Conservation (phyloP, 2,797 vertebrate genomes). For the Gallirallus australis region DNA sequence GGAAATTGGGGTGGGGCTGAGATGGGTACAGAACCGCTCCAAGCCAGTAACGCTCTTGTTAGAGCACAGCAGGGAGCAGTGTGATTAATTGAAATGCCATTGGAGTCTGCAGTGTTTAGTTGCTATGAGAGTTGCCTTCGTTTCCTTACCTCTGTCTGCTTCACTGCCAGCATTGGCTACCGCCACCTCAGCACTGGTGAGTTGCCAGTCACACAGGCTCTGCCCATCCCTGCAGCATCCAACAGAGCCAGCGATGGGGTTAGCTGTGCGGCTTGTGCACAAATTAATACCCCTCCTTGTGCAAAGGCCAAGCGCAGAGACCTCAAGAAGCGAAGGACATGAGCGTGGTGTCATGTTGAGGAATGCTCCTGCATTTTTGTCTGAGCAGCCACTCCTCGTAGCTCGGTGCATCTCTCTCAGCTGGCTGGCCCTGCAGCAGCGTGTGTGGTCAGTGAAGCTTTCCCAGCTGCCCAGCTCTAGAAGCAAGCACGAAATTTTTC, state of each 20-base stretch:
- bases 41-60: accelerated
- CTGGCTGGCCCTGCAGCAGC: background rate
- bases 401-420: accelerated
- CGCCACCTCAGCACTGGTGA: background rate
- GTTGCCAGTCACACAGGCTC: background rate
- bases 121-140: background rate
- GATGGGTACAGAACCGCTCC: background rate
- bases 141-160: background rate
- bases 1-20: accelerated
- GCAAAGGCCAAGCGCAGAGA: accelerated
- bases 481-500: background rate
- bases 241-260: accelerated
- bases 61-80: background rate
- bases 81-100: background rate
- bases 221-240: background rate
- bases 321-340: accelerated
- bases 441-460: background rate
- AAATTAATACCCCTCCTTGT: background rate
- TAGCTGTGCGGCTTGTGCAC: background rate
- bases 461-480: background rate
- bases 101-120: background rate
- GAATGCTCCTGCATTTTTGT: background rate
- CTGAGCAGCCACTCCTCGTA: accelerated
- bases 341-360: accelerated
- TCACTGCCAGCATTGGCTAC: background rate